Base-by-base conservation (phyloP, 2,113 vertebrate genomes). In the Forbesichthys papilliferus region DNA sequence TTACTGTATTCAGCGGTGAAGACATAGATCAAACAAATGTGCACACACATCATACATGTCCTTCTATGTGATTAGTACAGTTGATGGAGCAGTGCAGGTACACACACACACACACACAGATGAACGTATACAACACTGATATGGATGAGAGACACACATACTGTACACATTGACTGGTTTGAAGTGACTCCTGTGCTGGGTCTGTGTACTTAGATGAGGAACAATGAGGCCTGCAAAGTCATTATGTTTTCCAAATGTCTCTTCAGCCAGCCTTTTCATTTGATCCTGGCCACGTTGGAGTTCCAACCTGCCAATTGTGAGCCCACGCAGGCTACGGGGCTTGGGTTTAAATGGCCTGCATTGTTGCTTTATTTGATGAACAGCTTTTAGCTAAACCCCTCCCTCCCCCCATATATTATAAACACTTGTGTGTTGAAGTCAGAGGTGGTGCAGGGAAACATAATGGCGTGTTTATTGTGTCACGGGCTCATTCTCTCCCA, bases 211-310 rank as follows among this genome's bases (percentile, higher is more conserved):
- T 79, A 71, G 5, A 58, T 64, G 58, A 64, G 62, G 74, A 83
- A 77, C 67, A 75, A 49, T 9, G 1, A 27, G 65, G 71, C 61
- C 68, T 60, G 64, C 78, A 74, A 68, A 72, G 16, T 78, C 69
- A 78, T 82, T 73, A 67, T 34, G 67, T 51, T 49, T 63, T 61
- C 14, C 18, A 71, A 81, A 72, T 56, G 42, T 70, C 49, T 67
- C 54, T 72, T 59, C 58, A 72, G 74, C 61, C 71, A 73, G 69
- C 61, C 48, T 84, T 89, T 72, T 64, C 36, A 54, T 71, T 76
- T 61, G 33, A 72, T 61, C 64, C 3, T 1, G 58, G 48, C 75
- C 55, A 34, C 3, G 9, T 63, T 71, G 78, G 71, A 65, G 71
- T 85, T 74, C 34, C 46, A 42, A 62, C 14, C 47, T 47, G 59